Evolutionary conservation across 2,797 vertebrate species (phyloP).

Genomic region (Megaceryle alcyon): DNA sequence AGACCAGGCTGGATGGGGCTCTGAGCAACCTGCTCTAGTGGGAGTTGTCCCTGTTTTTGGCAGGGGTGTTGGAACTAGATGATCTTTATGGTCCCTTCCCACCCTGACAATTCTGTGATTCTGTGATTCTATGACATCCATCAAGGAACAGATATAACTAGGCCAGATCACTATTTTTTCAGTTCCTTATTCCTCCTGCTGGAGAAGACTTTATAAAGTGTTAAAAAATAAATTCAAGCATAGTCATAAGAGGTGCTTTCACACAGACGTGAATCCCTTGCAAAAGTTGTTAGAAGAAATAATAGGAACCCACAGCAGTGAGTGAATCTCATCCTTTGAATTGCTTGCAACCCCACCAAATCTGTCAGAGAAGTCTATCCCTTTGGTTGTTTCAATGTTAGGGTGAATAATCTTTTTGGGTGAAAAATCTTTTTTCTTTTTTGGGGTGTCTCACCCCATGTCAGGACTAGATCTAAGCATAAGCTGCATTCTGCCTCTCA

Average conservation of each 20-base stretch:
- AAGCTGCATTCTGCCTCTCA: not conserved
- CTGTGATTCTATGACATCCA: not conserved
- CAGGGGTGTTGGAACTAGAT: too few species aligned
- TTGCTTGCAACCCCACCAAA: not conserved
- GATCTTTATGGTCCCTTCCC: too few species aligned
- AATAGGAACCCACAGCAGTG: not conserved
- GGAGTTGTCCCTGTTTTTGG: too few species aligned
- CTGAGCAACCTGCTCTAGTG: too few species aligned
- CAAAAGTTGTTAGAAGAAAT: not conserved
- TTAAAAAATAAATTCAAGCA: not conserved
- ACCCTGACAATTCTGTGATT: too few species aligned
- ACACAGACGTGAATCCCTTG: not conserved
- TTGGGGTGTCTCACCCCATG: not conserved
- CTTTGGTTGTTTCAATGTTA: not conserved
- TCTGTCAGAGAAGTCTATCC: not conserved
- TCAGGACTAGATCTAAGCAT: not conserved
- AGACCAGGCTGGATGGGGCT: too few species aligned
- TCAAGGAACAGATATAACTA: not conserved
- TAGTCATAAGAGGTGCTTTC: not conserved
- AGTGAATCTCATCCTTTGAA: not conserved
- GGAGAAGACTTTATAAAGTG: not conserved
- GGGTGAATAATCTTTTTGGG: not conserved
- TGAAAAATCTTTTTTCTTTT: too few species aligned
- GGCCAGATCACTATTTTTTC: not conserved
- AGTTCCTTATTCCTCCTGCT: not conserved